A percentile compares a stretch with the other conserved stretches of the same genome.
phyloP scores from a whole-genome alignment of 2,888 invertebrate species.

The Stenoptilia bipunctidactyla region DNA sequence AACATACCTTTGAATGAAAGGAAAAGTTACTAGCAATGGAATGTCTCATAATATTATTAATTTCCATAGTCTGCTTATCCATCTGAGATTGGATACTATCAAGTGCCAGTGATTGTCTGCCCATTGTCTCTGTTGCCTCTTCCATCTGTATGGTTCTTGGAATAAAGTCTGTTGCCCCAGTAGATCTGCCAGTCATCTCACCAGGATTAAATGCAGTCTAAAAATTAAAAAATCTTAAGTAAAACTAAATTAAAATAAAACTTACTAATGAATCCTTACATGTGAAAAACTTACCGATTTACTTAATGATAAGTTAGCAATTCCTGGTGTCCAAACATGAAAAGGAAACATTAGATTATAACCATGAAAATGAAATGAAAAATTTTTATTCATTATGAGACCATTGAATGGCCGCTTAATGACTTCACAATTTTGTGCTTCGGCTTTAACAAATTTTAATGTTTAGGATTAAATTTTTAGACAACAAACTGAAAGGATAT shows the following conservation, averaged over 20 bases:
- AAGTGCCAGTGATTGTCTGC: conserved; percentile 37
- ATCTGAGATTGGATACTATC: conserved; percentile 37
- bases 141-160: conserved; percentile 12
- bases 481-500: no score
- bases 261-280: no score
- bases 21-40: conserved; percentile 52
- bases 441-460: no score
- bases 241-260: no score
- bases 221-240: conserved; percentile 11
- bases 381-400: no score
- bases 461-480: no score
- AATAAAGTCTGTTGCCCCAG: conserved; percentile 35
- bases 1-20: conserved; percentile 47
- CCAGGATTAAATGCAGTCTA: conserved; percentile 53
- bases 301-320: conserved; percentile 35
- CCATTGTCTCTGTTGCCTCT: conserved; percentile 21
- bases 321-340: conserved; percentile 41
- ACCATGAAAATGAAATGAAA: no score
- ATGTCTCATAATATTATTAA: conserved; percentile 49
- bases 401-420: no score
- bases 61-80: conserved; percentile 45
- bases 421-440: no score
- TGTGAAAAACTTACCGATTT: conserved; percentile 33
- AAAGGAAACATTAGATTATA: conserved; percentile 12
- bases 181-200: conserved; percentile 58